phyloP scores from a whole-genome alignment of 1,140 invertebrate genomes.

The Adelges cooleyi region DNA sequence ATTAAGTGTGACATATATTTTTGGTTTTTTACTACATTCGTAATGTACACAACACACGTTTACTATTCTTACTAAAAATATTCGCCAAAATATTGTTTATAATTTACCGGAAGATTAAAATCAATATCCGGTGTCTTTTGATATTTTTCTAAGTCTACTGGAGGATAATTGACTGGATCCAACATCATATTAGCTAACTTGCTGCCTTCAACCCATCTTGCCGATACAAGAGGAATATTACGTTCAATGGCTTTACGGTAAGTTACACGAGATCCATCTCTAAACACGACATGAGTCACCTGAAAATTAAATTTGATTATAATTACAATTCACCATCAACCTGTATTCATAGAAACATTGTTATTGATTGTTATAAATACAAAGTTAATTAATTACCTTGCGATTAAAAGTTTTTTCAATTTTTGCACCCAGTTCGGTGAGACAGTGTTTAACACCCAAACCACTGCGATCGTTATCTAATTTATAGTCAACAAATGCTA shows the following conservation, averaged over 20 bases:
- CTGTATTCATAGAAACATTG: no score
- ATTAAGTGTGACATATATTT: background rate
- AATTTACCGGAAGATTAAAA: background rate
- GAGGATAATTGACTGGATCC: background rate
- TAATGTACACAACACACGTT: background rate
- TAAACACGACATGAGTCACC: conserved; percentile 16
- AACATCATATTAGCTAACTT: conserved; percentile 3
- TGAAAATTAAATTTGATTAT: background rate
- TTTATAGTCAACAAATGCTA: conserved; percentile 24
- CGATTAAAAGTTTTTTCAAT: conserved; percentile 16
- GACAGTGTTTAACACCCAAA: background rate
- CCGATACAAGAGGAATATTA: conserved; percentile 8
- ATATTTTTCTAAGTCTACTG: background rate
- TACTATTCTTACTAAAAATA: no score
- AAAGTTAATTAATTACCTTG: background rate
- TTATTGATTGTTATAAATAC: background rate
- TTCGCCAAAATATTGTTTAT: no score
- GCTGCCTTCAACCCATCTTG: conserved; percentile 7
- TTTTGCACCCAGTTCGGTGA: background rate
- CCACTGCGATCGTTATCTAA: background rate
- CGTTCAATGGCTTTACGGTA: background rate
- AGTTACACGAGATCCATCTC: conserved; percentile 3
- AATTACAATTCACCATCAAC: no score
- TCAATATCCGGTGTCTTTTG: background rate
- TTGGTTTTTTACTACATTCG: background rate